A percentile compares a stretch with the other conserved stretches of the same genome.
phyloP scores from a whole-genome alignment of 1,140 invertebrate species.

The Drosophila murphyi region DNA sequence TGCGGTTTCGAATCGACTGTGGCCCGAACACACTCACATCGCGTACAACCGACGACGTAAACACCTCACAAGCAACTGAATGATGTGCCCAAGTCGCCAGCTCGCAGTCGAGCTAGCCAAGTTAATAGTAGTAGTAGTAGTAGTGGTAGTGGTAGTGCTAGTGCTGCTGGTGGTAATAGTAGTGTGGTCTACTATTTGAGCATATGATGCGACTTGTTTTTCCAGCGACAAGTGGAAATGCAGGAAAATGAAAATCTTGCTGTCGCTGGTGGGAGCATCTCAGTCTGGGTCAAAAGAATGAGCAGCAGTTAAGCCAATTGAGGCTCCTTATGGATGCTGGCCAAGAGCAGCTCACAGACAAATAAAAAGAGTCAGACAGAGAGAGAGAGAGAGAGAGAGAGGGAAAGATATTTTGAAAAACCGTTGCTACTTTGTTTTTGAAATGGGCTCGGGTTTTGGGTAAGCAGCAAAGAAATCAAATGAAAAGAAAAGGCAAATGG shows the following conservation, averaged over 20 bases:
- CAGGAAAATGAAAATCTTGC: conserved; percentile 35
- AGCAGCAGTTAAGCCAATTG: conserved; percentile 3
- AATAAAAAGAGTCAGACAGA: too few relatives aligned
- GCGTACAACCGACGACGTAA: conserved; percentile 70
- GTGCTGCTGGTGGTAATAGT: neutral
- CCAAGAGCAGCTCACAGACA: neutral
- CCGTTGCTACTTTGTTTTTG: conserved; percentile 24
- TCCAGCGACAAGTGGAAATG: conserved; percentile 40
- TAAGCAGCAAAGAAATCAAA: conserved; percentile 58
- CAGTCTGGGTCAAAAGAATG: conserved; percentile 32
- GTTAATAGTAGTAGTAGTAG: neutral
- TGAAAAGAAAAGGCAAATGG: conserved; percentile 30
- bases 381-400: neutral
- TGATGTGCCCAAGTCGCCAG: conserved; percentile 45
- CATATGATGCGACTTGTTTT: conserved; percentile 45
- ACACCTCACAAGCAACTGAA: conserved; percentile 76
- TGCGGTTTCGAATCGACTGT: neutral
- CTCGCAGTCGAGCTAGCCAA: conserved; percentile 4
- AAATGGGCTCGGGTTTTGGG: conserved; percentile 23
- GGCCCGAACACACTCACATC: conserved; percentile 45
- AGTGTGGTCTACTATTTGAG: neutral
- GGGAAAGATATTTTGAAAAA: conserved; percentile 1
- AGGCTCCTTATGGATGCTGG: neutral
- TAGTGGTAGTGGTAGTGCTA: neutral
- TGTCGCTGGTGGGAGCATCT: neutral